Percentiles rank a stretch among this genome's conserved stretches.
Conservation (phyloP, 2,888 invertebrate species). For the Lasioglossum malachurum region DNA sequence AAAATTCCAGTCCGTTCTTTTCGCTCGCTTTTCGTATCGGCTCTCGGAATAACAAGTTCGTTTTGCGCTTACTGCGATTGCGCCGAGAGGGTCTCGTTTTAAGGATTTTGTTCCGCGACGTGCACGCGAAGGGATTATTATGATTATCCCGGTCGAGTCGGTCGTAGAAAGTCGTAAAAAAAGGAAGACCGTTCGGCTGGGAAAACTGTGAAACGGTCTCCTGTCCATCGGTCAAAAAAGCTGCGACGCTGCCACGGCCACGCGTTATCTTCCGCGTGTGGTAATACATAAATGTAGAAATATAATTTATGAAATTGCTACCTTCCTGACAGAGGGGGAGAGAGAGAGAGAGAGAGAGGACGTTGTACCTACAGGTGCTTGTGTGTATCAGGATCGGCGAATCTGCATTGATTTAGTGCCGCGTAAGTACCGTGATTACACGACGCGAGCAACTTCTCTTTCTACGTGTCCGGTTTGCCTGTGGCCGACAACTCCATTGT, state of each 20-base stretch:
- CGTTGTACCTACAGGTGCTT: background rate
- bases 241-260: background rate
- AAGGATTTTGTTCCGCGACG: background rate
- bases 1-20: background rate
- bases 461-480: conserved; percentile 4
- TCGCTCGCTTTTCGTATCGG: background rate
- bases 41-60: background rate
- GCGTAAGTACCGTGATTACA: conserved; percentile 39
- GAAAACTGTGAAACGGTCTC: background rate
- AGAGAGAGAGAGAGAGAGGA: background rate
- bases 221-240: background rate
- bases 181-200: background rate
- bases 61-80: background rate
- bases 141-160: background rate
- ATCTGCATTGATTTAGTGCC: conserved; percentile 37
- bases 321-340: conserved; percentile 19
- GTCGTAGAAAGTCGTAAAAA: background rate
- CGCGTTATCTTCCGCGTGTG: background rate
- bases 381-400: conserved; percentile 29
- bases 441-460: conserved; percentile 4
- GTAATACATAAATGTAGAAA: conserved; percentile 30
- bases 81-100: background rate
- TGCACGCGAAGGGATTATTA: background rate
- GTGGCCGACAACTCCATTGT: conserved; percentile 13
- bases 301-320: conserved; percentile 41